phyloP scores from a whole-genome alignment of 2,113 vertebrate genomes.

The Fulmarus glacialis region DNA sequence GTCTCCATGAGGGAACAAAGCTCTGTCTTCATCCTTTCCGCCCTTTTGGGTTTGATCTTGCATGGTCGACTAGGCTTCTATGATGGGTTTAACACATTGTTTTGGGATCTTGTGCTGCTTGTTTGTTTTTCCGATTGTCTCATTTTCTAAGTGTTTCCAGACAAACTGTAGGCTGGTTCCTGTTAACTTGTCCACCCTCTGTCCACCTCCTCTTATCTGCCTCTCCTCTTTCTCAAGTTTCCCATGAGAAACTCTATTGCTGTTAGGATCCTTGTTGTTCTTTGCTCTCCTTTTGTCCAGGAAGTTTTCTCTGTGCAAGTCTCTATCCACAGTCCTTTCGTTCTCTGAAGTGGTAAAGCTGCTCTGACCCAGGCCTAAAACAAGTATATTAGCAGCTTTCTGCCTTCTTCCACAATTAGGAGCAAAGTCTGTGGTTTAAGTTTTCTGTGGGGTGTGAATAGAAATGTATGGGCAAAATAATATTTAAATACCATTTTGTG shows the following conservation, averaged over 20 bases:
- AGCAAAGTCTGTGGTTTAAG: neutral
- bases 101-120: neutral
- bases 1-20: neutral
- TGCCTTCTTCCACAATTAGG: neutral
- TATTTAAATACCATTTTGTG: neutral
- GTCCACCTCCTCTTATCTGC: neutral
- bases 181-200: neutral
- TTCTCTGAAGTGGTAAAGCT: neutral
- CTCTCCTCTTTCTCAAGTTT: neutral
- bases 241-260: neutral
- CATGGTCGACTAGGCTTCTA: accelerated
- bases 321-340: neutral
- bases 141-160: slow-evolving; percentile 31
- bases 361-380: neutral
- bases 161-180: neutral
- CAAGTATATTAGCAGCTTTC: neutral
- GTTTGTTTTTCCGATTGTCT: neutral
- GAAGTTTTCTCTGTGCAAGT: neutral
- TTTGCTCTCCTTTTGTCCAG: neutral
- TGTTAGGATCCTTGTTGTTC: neutral
- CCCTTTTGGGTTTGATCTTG: neutral
- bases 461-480: neutral
- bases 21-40: neutral
- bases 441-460: neutral
- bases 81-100: neutral